These are phyloP conservation scores for Dynastes hyllus DNA, from an alignment of 2,888 invertebrate genomes.

Conservation along the genomic window DNA sequence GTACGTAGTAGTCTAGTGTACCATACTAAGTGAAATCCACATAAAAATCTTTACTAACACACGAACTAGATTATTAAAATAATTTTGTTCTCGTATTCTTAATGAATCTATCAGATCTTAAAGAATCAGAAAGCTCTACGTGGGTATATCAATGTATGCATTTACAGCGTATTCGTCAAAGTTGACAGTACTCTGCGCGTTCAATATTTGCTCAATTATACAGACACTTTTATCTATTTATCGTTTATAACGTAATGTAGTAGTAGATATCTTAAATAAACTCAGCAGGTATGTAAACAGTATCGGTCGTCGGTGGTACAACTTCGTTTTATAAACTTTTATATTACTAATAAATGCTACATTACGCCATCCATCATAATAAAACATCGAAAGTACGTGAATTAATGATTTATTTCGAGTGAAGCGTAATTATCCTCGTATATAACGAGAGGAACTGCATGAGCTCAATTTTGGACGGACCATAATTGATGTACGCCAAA, in stretches of 20 bases:
- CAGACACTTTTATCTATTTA: constrained; percentile 53
- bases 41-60: too few species aligned
- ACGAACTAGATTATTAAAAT: too few species aligned
- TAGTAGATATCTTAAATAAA: constrained; percentile 54
- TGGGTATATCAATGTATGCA: background rate
- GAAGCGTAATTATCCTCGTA: background rate
- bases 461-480: background rate
- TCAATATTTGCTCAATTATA: constrained; percentile 52
- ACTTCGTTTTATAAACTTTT: constrained; percentile 42
- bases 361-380: constrained; percentile 44
- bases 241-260: constrained; percentile 52
- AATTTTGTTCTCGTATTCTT: background rate
- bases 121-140: background rate
- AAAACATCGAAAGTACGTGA: constrained; percentile 33
- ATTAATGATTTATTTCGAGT: constrained; percentile 44
- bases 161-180: constrained; percentile 36
- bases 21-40: too few species aligned
- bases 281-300: constrained; percentile 54
- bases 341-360: constrained; percentile 32
- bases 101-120: background rate
- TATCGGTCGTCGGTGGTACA: constrained; percentile 41
- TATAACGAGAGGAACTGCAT: background rate
- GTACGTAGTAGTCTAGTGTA: too few species aligned
- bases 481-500: constrained; percentile 1
- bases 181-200: constrained; percentile 49